Conservation (phyloP, 2,113 vertebrate genomes). For the Heptranchias perlo region DNA sequence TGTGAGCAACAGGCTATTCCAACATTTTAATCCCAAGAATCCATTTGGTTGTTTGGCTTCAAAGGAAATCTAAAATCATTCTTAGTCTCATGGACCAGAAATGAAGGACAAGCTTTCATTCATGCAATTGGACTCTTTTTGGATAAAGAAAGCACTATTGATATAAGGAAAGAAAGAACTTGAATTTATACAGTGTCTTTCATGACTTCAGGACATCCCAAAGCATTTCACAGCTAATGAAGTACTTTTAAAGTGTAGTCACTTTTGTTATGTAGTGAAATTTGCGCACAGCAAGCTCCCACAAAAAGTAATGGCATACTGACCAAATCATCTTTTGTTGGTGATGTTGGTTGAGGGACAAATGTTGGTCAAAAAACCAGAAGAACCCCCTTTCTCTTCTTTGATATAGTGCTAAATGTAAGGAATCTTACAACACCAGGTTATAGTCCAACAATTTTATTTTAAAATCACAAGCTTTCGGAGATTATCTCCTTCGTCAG, state of each 20-base stretch:
- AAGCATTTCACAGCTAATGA: not conserved
- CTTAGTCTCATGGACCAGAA: not conserved
- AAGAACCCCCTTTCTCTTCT: no score
- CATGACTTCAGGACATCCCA: not conserved
- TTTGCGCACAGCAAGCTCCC: not conserved
- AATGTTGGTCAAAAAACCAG: no score
- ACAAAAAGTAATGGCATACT: not conserved
- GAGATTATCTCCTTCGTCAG: no score
- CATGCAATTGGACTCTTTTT: not conserved
- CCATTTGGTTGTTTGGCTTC: not conserved
- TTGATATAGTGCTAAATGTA: no score
- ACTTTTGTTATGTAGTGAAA: not conserved
- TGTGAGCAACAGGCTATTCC: no score
- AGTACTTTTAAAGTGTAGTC: not conserved
- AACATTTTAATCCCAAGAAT: no score
- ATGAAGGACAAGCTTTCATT: not conserved
- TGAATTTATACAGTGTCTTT: not conserved
- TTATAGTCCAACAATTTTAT: no score
- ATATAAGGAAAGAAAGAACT: not conserved
- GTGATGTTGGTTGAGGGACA: no score
- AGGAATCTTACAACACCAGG: no score
- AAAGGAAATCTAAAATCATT: not conserved
- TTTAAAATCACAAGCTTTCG: no score
- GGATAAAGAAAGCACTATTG: not conserved
- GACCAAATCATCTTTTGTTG: not conserved